phyloP scores from a whole-genome alignment of 2,113 vertebrate genomes.

The Calypte anna region DNA sequence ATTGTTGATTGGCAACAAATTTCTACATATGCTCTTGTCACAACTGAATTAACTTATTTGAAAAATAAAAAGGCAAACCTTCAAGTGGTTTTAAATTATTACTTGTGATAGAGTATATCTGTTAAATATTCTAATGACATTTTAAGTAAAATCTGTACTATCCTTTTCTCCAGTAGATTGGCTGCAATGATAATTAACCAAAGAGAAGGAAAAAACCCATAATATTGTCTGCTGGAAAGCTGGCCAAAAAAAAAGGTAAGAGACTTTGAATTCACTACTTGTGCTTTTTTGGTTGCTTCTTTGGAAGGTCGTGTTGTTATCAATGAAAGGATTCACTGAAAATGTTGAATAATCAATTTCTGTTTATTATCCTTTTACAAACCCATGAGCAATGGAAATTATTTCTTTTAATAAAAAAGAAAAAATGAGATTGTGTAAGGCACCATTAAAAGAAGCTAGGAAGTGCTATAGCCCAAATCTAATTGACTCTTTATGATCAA shows the following conservation, averaged over 20 bases:
- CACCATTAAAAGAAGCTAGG: neutral
- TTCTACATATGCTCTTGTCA: conserved; percentile 20
- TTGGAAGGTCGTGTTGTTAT: conserved; percentile 1
- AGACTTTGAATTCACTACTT: neutral
- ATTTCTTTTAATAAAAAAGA: conserved; percentile 59
- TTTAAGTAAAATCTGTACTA: neutral
- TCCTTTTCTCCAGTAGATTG: neutral
- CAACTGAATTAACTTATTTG: neutral
- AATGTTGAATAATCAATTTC: conserved; percentile 41
- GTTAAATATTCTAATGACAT: neutral
- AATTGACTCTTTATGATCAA: neutral
- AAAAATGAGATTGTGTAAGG: conserved; percentile 22
- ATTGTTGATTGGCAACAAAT: neutral
- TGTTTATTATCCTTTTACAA: conserved; percentile 61
- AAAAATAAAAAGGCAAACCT: neutral
- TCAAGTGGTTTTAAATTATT: conserved; percentile 1
- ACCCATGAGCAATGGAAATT: conserved; percentile 19
- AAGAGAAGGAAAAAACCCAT: neutral
- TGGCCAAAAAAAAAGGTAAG: neutral
- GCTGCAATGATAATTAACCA: neutral
- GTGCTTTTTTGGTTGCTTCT: conserved; percentile 11
- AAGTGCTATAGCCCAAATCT: neutral
- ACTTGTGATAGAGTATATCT: neutral
- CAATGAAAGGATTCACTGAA: conserved; percentile 22
- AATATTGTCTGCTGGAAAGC: neutral